Evolutionary conservation across 92 coral and sea anemone species (phyloP).

Genomic region (Siderastrea radians): DNA sequence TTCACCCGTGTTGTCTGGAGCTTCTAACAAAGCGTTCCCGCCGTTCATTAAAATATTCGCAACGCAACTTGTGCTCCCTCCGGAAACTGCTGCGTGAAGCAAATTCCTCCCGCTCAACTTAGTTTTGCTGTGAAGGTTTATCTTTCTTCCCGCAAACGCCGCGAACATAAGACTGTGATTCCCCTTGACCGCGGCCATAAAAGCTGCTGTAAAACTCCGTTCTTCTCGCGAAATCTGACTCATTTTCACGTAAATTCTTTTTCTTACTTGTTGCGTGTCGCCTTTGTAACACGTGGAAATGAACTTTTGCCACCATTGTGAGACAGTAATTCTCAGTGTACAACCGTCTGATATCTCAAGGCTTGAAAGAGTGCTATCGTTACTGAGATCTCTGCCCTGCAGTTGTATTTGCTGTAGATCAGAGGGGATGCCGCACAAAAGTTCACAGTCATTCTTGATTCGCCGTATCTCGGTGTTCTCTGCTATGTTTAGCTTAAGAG

Average conservation of each 20-base stretch:
- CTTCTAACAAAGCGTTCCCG: slow-evolving; percentile 65
- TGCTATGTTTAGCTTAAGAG: slow-evolving; percentile 31
- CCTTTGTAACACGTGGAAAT: slow-evolving; percentile 68
- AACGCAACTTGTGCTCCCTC: slow-evolving; percentile 65
- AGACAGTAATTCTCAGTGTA: slow-evolving; percentile 51
- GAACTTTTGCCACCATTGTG: slow-evolving; percentile 82
- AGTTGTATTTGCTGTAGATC: slow-evolving; percentile 56
- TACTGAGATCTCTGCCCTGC: slow-evolving; percentile 21
- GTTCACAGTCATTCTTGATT: slow-evolving; percentile 58
- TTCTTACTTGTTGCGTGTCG: slow-evolving; percentile 66
- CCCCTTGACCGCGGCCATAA: slow-evolving; percentile 74
- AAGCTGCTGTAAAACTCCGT: slow-evolving; percentile 76
- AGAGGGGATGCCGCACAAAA: slow-evolving; percentile 69
- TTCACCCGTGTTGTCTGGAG: slow-evolving; percentile 54
- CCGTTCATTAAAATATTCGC: slow-evolving; percentile 76
- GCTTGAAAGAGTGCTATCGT: slow-evolving; percentile 17
- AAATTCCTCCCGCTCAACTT: slow-evolving; percentile 69
- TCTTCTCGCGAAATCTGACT: slow-evolving; percentile 75
- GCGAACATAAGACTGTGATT: slow-evolving; percentile 75
- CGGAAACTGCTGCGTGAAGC: slow-evolving; percentile 79
- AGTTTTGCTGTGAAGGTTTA: slow-evolving; percentile 46
- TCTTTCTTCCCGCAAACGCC: slow-evolving; percentile 52
- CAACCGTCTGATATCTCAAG: slow-evolving; percentile 26
- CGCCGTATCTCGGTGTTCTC: slow-evolving; percentile 28
- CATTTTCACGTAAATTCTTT: slow-evolving; percentile 74